phyloP scores from a whole-genome alignment of 2,797 vertebrate genomes.

The Betta splendens region DNA sequence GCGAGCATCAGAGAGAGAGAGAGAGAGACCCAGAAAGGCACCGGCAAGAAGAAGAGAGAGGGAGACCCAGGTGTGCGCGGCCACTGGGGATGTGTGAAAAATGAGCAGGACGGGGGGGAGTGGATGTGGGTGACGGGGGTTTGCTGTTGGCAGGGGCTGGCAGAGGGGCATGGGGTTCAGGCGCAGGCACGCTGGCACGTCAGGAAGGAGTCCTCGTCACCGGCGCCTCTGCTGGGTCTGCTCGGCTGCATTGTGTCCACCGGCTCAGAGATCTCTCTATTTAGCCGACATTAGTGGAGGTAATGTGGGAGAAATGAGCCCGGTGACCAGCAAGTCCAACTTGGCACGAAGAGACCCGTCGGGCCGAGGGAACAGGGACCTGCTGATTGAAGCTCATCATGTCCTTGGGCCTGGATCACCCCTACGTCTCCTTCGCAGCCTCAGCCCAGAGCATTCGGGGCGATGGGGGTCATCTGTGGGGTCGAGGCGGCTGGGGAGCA shows the following conservation, averaged over 20 bases:
- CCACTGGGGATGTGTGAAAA: constrained; percentile 72
- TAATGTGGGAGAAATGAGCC: constrained; percentile 76
- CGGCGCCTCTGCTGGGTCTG: constrained; percentile 19
- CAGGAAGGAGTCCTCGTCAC: constrained; percentile 45
- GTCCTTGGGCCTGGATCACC: constrained; percentile 70
- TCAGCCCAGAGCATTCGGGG: constrained; percentile 19
- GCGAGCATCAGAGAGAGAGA: constrained; percentile 31
- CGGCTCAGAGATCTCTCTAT: constrained; percentile 68
- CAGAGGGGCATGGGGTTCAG: constrained; percentile 62
- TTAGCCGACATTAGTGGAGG: constrained; percentile 74
- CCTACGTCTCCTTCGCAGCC: constrained; percentile 34
- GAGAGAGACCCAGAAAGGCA: constrained; percentile 22
- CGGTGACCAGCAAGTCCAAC: constrained; percentile 66
- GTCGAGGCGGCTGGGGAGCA: constrained; percentile 64
- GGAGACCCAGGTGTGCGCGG: constrained; percentile 73
- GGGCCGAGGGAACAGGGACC: constrained; percentile 51
- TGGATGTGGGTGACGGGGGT: constrained; percentile 49
- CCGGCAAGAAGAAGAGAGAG: constrained; percentile 24
- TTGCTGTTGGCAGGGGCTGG: constrained; percentile 64
- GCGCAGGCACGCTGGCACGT: constrained; percentile 60
- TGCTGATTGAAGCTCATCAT: constrained; percentile 63
- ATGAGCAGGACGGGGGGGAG: constrained; percentile 50
- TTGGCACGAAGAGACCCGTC: constrained; percentile 54
- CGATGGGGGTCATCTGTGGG: constrained; percentile 59
- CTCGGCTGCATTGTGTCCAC: constrained; percentile 48